Conservation (phyloP, 2,888 invertebrate genomes). For the Chloromyia formosa region DNA sequence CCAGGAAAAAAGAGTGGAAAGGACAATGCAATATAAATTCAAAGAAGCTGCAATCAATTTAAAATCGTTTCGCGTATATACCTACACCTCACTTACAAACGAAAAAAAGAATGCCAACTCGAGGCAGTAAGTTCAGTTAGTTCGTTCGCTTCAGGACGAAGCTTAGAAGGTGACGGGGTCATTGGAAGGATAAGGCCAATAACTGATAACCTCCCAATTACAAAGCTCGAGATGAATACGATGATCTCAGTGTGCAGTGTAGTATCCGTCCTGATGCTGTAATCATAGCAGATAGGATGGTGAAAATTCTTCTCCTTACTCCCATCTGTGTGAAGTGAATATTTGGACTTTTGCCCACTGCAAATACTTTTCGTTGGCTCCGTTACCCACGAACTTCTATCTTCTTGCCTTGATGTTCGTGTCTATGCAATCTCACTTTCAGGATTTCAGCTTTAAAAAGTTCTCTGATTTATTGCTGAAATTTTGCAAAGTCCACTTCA, state of each 20-base stretch:
- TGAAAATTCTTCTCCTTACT: background rate
- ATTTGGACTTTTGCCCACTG: constrained; percentile 1
- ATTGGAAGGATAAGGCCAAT: constrained; percentile 35
- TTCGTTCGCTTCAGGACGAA: background rate
- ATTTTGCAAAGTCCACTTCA: constrained; percentile 26
- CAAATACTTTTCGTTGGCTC: background rate
- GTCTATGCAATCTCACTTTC: background rate
- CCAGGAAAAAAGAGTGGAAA: background rate
- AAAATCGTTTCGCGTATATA: background rate
- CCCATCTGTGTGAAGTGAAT: background rate
- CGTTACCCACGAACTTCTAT: background rate
- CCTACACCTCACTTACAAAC: background rate
- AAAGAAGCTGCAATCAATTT: background rate
- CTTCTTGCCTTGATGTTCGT: background rate
- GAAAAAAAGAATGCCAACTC: background rate
- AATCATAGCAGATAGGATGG: background rate
- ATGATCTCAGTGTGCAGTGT: background rate
- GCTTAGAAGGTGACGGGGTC: constrained; percentile 23
- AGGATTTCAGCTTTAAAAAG: constrained; percentile 37
- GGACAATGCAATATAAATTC: background rate
- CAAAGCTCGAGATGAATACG: background rate
- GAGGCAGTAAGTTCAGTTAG: background rate
- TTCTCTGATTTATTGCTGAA: constrained; percentile 36
- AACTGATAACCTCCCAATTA: constrained; percentile 39
- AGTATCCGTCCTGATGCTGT: background rate